phyloP scores from a whole-genome alignment of 2,888 invertebrate species.

The Tetropium fuscum region DNA sequence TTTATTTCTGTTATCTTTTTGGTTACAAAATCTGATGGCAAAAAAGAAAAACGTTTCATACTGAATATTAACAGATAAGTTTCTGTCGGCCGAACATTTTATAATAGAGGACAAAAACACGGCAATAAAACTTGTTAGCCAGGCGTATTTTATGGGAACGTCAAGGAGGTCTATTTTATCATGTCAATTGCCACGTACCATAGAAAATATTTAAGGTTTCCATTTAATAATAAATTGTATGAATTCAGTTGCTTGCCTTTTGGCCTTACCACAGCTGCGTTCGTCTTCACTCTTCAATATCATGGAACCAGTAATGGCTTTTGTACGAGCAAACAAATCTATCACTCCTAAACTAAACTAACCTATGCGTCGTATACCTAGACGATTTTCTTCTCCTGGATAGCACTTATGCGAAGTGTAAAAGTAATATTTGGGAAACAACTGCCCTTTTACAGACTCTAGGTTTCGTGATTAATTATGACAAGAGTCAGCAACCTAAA shows the following conservation, averaged over 20 bases:
- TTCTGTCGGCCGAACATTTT: conserved; percentile 7
- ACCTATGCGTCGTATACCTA: conserved; percentile 7
- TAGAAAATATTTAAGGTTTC: conserved; percentile 12
- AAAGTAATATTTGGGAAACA: conserved; percentile 2
- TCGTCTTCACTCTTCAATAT: conserved; percentile 4
- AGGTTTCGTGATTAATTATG: conserved; percentile 10
- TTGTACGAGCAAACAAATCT: conserved; percentile 7
- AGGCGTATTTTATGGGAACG: conserved; percentile 4
- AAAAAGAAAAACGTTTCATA: conserved; percentile 8
- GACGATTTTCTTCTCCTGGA: conserved; percentile 8
- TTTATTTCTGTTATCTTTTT: conserved; percentile 5
- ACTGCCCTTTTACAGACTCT: conserved; percentile 4
- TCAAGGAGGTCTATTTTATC: conserved; percentile 12
- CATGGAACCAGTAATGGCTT: conserved; percentile 7
- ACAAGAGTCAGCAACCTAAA: conserved; percentile 1
- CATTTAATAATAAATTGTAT: conserved; percentile 7
- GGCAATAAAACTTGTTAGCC: conserved; percentile 13
- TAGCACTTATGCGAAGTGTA: conserved; percentile 3
- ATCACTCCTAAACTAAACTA: too few species aligned
- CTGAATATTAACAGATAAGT: conserved; percentile 4
- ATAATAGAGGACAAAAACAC: conserved; percentile 7
- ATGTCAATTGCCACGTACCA: conserved; percentile 5
- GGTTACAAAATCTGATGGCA: conserved; percentile 1
- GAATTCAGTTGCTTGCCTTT: conserved; percentile 8
- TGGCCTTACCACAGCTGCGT: neutral